A percentile compares a stretch with the other conserved stretches of the same genome.
phyloP scores from a whole-genome alignment of 2,888 invertebrate species.

The Drosophila histrio region DNA sequence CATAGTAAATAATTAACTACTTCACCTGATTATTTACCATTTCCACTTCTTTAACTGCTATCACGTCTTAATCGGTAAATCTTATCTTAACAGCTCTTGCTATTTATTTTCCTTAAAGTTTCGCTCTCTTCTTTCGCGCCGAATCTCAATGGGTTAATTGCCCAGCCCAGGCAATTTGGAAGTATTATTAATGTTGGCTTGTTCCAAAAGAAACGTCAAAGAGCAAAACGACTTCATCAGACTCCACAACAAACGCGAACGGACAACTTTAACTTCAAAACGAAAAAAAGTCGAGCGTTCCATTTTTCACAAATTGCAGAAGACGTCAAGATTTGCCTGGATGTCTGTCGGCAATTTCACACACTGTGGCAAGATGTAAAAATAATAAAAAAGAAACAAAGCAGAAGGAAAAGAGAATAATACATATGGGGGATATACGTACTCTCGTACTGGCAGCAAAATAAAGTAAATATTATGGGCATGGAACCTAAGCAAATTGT shows the following conservation, averaged over 20 bases:
- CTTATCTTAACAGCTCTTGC: neutral
- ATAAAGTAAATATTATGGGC: slow-evolving; percentile 19
- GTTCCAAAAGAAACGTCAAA: slow-evolving; percentile 42
- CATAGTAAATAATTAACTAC: neutral
- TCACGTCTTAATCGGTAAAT: neutral
- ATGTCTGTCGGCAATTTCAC: slow-evolving; percentile 65
- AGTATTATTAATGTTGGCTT: slow-evolving; percentile 46
- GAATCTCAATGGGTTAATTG: slow-evolving; percentile 47
- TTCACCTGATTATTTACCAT: neutral
- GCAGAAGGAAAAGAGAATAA: neutral
- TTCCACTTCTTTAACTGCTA: neutral
- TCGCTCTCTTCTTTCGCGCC: neutral
- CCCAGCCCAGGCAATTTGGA: slow-evolving; percentile 34
- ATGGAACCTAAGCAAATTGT: slow-evolving; percentile 57
- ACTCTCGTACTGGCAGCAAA: neutral
- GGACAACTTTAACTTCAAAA: slow-evolving; percentile 24
- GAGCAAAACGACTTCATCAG: slow-evolving; percentile 28
- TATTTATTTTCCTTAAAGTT: neutral
- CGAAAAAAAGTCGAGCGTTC: slow-evolving; percentile 17
- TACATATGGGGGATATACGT: neutral
- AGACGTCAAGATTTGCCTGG: slow-evolving; percentile 30
- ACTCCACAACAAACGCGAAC: slow-evolving; percentile 2
- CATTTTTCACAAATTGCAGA: slow-evolving; percentile 37
- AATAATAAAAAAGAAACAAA: slow-evolving; percentile 31
- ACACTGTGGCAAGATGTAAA: slow-evolving; percentile 59